phyloP scores from a whole-genome alignment of 2,888 invertebrate genomes.

The Ennomos erosarius region DNA sequence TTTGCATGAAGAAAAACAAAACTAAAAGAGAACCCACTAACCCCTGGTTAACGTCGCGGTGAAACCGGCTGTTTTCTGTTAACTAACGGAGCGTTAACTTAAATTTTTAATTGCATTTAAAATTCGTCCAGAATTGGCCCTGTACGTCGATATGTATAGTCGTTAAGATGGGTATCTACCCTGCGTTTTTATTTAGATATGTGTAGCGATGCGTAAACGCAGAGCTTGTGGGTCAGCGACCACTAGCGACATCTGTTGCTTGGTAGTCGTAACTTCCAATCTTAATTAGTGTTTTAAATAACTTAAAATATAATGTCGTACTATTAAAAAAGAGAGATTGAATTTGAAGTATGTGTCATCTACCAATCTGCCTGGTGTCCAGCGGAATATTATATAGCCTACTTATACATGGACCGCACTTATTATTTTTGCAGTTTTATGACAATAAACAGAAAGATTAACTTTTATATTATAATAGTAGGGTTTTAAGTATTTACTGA shows the following conservation, averaged over 20 bases:
- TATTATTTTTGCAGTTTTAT: too few species aligned
- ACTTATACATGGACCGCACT: too few species aligned
- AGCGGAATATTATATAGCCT: too few species aligned
- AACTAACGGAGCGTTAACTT: constrained; percentile 41
- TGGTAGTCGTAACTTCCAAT: constrained; percentile 5
- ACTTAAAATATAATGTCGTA: constrained; percentile 25
- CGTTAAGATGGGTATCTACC: constrained; percentile 73
- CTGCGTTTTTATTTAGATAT: constrained; percentile 60
- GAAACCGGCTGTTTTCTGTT: constrained; percentile 4
- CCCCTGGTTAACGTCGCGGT: constrained; percentile 8
- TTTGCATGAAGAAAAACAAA: too few species aligned
- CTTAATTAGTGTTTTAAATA: constrained; percentile 5
- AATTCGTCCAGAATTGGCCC: constrained; percentile 39
- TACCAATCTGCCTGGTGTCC: too few species aligned
- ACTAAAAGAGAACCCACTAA: not conserved
- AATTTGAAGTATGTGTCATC: too few species aligned
- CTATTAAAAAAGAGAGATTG: too few species aligned
- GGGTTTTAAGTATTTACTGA: too few species aligned
- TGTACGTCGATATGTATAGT: constrained; percentile 54
- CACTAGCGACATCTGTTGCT: constrained; percentile 52
- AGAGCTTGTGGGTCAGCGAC: constrained; percentile 34
- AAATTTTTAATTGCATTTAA: constrained; percentile 44
- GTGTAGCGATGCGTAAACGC: constrained; percentile 65
- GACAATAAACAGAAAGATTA: too few species aligned
- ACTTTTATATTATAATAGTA: too few species aligned